Conservation (phyloP, 2,797 vertebrate species). For the Delichon dasypus region DNA sequence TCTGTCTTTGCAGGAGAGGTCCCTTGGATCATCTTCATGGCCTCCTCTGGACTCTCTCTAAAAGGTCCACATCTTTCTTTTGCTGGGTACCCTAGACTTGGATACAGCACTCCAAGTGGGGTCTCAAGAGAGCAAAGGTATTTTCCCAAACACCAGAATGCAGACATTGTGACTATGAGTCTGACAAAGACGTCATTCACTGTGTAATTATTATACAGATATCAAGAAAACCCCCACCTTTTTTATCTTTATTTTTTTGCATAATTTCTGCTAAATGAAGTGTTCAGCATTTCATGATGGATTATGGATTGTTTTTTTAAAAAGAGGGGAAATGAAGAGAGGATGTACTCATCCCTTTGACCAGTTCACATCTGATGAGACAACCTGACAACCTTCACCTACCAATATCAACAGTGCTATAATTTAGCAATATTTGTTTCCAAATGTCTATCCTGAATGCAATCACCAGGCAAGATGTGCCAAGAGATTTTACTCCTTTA, state of each 20-base stretch:
- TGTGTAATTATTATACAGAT: background rate
- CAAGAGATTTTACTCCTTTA: background rate
- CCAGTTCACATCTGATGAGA: background rate
- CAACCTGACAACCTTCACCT: background rate
- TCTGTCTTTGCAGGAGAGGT: background rate
- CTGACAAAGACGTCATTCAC: background rate
- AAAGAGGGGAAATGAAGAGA: background rate
- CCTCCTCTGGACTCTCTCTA: background rate
- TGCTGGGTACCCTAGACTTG: background rate
- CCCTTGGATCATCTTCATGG: background rate
- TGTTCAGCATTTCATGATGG: background rate
- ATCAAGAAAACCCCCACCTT: background rate
- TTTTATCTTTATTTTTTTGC: background rate
- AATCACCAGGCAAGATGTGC: background rate
- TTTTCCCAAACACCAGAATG: background rate
- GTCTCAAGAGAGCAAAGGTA: background rate
- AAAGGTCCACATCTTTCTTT: background rate
- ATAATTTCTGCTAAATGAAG: background rate
- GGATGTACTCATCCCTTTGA: background rate
- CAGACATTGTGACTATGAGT: background rate
- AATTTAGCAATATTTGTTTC: background rate
- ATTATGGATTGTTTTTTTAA: background rate
- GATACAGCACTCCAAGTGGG: background rate
- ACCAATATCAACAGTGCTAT: background rate
- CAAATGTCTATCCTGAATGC: background rate